Conservation (phyloP, 2,888 invertebrate species). For the Meteorus colon region DNA sequence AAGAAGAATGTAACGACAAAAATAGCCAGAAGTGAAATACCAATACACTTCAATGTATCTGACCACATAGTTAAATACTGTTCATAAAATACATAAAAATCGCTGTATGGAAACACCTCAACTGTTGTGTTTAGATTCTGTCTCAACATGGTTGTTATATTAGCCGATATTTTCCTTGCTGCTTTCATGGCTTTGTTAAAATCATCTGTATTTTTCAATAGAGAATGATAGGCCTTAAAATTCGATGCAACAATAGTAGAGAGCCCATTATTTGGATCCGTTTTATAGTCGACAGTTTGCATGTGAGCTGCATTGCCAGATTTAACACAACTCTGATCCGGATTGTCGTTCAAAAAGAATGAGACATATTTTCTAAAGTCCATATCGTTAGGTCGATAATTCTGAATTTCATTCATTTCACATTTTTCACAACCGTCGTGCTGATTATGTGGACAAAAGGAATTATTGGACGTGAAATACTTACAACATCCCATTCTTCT, state of each 20-base stretch:
- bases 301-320: conserved; percentile 90
- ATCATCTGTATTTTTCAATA: conserved; percentile 90
- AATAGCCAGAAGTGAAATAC: conserved; percentile 92
- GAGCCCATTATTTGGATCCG: conserved; percentile 67
- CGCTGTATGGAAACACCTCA: conserved; percentile 91
- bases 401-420: conserved; percentile 74
- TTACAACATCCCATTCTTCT: conserved; percentile 80
- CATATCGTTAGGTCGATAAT: conserved; percentile 77
- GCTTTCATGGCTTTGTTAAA: conserved; percentile 91
- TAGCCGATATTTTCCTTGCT: conserved; percentile 87
- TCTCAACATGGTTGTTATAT: conserved; percentile 86
- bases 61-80: conserved; percentile 98
- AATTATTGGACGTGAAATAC: conserved; percentile 75
- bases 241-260: conserved; percentile 84
- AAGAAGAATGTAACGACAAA: conserved; percentile 96
- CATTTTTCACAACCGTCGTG: conserved; percentile 74
- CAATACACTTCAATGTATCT: conserved; percentile 90
- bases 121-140: conserved; percentile 74
- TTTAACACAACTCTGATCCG: conserved; percentile 83
- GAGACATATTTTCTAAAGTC: conserved; percentile 85
- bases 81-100: conserved; percentile 99
- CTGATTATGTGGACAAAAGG: conserved; percentile 81
- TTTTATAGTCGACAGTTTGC: conserved; percentile 80
- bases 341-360: conserved; percentile 90
- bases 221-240: conserved; percentile 96